These are phyloP conservation scores for Orientallactaga bullata DNA, from an alignment of 2,113 vertebrate species.

Conservation along the genomic window DNA sequence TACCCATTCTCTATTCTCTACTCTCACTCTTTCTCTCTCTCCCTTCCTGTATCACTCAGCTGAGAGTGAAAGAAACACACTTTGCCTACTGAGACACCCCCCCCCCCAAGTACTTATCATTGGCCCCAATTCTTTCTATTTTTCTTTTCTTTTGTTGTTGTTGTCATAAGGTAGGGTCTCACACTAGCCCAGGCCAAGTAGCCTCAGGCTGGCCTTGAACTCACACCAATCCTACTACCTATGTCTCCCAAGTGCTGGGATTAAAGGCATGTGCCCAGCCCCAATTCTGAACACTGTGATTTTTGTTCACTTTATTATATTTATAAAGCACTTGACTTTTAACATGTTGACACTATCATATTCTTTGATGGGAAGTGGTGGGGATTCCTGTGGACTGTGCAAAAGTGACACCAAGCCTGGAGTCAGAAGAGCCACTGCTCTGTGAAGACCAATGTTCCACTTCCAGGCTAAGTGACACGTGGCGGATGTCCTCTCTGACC, in stretches of 20 bases:
- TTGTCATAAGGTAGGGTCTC: not conserved
- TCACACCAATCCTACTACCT: too few relatives aligned
- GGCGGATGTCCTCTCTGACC: not conserved
- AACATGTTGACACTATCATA: not conserved
- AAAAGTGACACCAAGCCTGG: not conserved
- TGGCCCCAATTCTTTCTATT: too few relatives aligned
- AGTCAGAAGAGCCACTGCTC: not conserved
- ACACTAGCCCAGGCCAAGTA: too few relatives aligned
- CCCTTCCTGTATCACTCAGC: not conserved
- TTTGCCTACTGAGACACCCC: not conserved
- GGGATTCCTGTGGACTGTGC: not conserved
- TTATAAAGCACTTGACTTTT: not conserved
- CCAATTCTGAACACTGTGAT: not conserved
- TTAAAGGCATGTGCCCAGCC: not conserved
- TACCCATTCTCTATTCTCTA: too few relatives aligned
- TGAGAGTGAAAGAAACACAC: not conserved
- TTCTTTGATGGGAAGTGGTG: not conserved
- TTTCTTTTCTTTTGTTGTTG: too few relatives aligned
- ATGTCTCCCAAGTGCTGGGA: too few relatives aligned
- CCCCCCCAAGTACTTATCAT: not conserved
- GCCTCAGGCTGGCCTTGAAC: too few relatives aligned
- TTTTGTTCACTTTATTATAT: constrained; percentile 3
- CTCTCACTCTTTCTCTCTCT: too few relatives aligned
- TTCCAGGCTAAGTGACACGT: not conserved
- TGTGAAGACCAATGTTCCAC: not conserved